Conservation (phyloP, 2,113 vertebrate species). For the Arothron firmamentum region DNA sequence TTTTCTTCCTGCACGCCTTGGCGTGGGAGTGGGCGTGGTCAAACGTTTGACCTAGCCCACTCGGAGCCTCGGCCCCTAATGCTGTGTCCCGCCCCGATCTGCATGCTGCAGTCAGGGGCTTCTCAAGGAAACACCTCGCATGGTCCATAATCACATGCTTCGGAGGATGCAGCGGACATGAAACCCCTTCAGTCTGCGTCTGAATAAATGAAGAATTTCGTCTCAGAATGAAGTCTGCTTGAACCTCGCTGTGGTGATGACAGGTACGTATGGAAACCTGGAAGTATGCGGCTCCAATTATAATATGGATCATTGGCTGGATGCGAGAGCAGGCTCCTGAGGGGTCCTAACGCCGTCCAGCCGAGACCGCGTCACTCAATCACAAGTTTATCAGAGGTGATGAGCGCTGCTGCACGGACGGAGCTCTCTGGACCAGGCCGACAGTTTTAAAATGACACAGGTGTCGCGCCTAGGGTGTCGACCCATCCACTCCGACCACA, state of each 20-base stretch:
- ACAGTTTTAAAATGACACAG: not conserved
- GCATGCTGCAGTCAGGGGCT: no score
- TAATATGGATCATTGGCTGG: not conserved
- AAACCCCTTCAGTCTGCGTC: not conserved
- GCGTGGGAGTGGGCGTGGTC: no score
- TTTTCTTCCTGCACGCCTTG: no score
- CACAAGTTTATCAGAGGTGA: conserved; percentile 56
- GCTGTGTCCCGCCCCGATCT: no score
- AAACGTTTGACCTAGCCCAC: no score
- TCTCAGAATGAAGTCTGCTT: not conserved
- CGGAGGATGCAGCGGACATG: not conserved
- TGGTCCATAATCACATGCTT: not conserved
- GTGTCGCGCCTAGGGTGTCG: not conserved
- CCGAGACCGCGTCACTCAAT: conserved; percentile 47
- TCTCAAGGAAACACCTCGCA: not conserved
- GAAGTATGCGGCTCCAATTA: not conserved
- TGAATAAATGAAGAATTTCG: not conserved
- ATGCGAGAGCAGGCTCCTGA: not conserved
- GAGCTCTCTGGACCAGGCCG: conserved; percentile 3
- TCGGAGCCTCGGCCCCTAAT: no score
- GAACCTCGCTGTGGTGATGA: not conserved
- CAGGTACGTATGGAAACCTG: not conserved
- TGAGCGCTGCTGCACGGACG: conserved; percentile 32
- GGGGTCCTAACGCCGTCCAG: not conserved
- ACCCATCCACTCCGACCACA: not conserved